phyloP scores from a whole-genome alignment of 2,113 vertebrate species.

The Chaenocephalus aceratus region DNA sequence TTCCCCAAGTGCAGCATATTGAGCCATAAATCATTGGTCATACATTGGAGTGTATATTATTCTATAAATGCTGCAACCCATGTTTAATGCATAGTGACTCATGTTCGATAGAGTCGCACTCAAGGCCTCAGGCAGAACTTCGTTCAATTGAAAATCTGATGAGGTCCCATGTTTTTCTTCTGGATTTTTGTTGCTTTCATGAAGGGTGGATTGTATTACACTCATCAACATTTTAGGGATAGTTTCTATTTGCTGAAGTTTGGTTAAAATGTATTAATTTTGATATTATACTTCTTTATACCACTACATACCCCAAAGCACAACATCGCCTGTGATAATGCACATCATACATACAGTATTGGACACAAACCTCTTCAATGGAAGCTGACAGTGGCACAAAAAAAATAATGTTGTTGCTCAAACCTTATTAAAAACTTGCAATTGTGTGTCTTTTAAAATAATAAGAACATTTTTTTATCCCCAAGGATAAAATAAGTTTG shows the following conservation, averaged over 20 bases:
- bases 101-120: background rate
- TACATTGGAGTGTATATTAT: background rate
- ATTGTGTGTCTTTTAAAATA: background rate
- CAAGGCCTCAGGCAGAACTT: background rate
- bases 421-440: no score
- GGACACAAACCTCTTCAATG: background rate
- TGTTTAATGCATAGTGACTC: constrained; percentile 31
- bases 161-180: background rate
- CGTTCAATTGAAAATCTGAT: background rate
- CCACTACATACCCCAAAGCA: no score
- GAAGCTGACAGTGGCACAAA: background rate
- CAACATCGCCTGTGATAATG: background rate
- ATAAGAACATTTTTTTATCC: no score
- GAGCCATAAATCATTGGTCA: constrained; percentile 29
- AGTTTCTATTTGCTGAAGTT: background rate
- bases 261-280: background rate
- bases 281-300: background rate
- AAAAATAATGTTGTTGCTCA: background rate
- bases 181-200: no score
- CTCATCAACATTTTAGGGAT: background rate
- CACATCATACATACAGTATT: background rate
- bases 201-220: background rate
- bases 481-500: no score
- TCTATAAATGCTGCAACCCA: background rate
- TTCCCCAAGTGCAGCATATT: constrained; percentile 34